Base-by-base conservation (phyloP, 2,797 vertebrate genomes). In the Vireo griseus region DNA sequence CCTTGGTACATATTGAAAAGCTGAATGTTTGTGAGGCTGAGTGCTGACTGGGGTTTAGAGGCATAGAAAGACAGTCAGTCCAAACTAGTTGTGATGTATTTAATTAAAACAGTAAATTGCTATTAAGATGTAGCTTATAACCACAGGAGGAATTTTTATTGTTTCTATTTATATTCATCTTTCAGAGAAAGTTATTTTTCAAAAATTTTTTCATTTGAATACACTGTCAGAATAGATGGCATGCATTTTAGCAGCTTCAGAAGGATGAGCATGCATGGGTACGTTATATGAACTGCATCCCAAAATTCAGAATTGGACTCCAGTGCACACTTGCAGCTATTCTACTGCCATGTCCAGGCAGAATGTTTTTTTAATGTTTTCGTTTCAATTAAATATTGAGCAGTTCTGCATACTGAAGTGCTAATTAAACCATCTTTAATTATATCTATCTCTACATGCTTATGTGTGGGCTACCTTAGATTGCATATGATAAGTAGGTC, bases 71-170 rank as follows among this genome's bases (percentile, higher is more conserved):
- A 58, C 25, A 54, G 59, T 59, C 7, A 78, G 22, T 59, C 7
- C 77, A 74, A 77, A 74, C 11, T 52, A 58, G 25, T 63, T 91
- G 28, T 52, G 48, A 50, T 40, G n/a, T 57, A 81, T 67, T 92
- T 90, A 82, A 93, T 93, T 88, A 86, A 92, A 92, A n/a, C 63
- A 84, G 44, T 92, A 94, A 95, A 90, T 84, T 94, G 47, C 58
- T 86, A 40, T 81, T 73, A 78, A 86, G 55, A 79, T 28, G 31
- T 54, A 37, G 13, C 47, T 86, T 88, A 17, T 55, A 91, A 51
- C 68, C 42, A 25, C 50, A 73, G 47, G 69, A 81, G 17, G 4
- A 90, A 42, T 52, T 44, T 66, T 68, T 58, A 55, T 72, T 4
- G 4, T 42, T 86, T 31, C 65, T 72, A 14, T 90, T 95, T 72